Evolutionary conservation across 2,888 invertebrate genomes (phyloP).

Genomic region (Drosophila trichaetosa): DNA sequence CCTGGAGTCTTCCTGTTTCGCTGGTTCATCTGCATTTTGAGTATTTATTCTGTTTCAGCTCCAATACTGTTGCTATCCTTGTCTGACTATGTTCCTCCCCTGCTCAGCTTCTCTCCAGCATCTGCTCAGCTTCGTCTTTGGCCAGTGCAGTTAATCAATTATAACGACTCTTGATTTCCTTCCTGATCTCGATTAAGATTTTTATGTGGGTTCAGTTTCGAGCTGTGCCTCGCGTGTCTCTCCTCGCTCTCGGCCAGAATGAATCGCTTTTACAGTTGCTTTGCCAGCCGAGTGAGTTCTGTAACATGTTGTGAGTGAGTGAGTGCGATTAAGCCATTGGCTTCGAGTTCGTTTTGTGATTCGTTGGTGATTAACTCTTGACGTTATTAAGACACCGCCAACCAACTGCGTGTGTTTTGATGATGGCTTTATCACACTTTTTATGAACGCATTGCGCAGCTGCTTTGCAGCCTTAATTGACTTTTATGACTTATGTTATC

Average conservation of each 20-base stretch:
- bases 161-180: slow-evolving; percentile 84
- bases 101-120: not conserved
- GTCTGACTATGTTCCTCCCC: not conserved
- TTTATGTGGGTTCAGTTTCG: slow-evolving; percentile 60
- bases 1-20: slow-evolving; percentile 75
- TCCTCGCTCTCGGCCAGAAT: slow-evolving; percentile 5
- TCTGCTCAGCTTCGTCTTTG: slow-evolving; percentile 13
- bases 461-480: slow-evolving; percentile 55
- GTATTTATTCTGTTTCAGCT: slow-evolving; percentile 22
- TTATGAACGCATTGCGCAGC: slow-evolving; percentile 47
- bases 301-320: slow-evolving; percentile 22
- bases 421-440: slow-evolving; percentile 68
- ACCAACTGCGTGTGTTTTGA: slow-evolving; percentile 58
- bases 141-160: slow-evolving; percentile 83
- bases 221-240: slow-evolving; percentile 36
- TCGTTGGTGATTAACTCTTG: slow-evolving; percentile 37
- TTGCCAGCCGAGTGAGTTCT: slow-evolving; percentile 7
- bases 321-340: slow-evolving; percentile 67
- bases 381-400: slow-evolving; percentile 51
- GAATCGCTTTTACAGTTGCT: slow-evolving; percentile 59
- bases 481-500: slow-evolving; percentile 54
- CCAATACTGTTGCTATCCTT: slow-evolving; percentile 1
- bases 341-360: slow-evolving; percentile 34
- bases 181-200: slow-evolving; percentile 84
- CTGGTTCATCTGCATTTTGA: slow-evolving; percentile 75